Conservation (phyloP, 1,140 invertebrate species). For the Dolichoris vasculosae region DNA sequence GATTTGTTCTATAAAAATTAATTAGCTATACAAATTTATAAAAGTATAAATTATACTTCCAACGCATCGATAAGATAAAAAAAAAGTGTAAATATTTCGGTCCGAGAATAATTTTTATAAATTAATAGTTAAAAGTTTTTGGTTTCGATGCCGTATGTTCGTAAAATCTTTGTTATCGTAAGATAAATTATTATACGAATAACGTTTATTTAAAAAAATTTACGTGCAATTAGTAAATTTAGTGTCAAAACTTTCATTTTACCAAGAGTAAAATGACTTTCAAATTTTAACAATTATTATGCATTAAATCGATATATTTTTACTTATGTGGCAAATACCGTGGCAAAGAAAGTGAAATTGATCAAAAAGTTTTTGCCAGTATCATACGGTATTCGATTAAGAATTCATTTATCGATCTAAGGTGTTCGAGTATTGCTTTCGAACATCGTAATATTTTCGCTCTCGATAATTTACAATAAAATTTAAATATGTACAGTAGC, state of each 20-base stretch:
- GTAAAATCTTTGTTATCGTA: neutral
- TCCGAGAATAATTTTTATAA: neutral
- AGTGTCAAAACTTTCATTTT: too few species aligned
- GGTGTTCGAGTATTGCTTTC: neutral
- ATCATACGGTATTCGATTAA: neutral
- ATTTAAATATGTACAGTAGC: neutral
- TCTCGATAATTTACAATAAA: neutral
- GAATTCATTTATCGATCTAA: neutral
- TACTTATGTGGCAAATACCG: too few species aligned
- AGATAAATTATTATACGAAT: neutral
- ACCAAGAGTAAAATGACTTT: too few species aligned
- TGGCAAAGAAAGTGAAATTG: too few species aligned
- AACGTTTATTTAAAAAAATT: too few species aligned
- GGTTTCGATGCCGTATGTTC: neutral
- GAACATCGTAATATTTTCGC: neutral
- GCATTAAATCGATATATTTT: neutral
- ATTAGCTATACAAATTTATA: too few species aligned
- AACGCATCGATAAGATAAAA: neutral
- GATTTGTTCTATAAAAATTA: too few species aligned
- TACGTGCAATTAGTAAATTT: neutral
- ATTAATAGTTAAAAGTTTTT: neutral
- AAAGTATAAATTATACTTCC: too few species aligned
- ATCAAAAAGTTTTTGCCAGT: too few species aligned
- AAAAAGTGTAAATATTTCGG: neutral
- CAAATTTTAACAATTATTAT: too few species aligned